Evolutionary conservation across 2,113 vertebrate species (phyloP), one percentile per base, ranked within the genome.

Genomic region (Neolamprologus falcicula): DNA sequence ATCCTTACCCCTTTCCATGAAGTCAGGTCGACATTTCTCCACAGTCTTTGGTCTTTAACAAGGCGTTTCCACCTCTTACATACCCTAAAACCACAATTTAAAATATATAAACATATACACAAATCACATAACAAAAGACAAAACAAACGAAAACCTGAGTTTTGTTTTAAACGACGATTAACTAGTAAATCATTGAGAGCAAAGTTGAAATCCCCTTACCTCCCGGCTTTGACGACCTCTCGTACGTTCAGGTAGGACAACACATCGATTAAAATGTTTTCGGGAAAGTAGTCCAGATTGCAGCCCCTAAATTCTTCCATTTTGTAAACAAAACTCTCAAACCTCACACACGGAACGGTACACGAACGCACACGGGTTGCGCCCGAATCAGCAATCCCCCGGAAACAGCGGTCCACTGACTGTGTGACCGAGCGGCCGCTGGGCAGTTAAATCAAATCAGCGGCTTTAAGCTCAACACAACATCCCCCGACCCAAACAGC

Each of bases 251-350:
- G 88, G 85, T 95, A 96, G 3, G 97, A 97, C 86, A 97, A 86
- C 37, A 97, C 95, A 6, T 97, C 97, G 24, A 97, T 95, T 91
- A 97, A 89, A 86, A 97, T 95, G 86, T 96, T 97, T 85, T 97
- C 97, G 2, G 97, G 97, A 7, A 96, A 94, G 88, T 86, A 97
- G 5, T 97, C 96, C 63, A 97, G 89, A 31, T 92, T 92, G 52
- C 63, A 94, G 61, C 4, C 73, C 92, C 83, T 92, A 40, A 92
- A 86, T 87, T 95, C 95, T 55, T 95, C 96, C 96, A 97, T 97
- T 91, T 94, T 93, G 93, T 94, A 92, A 94, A 95, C 90, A 95
- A 96, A 95, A 90, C 84, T 91, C 88, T 50, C 1, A 19, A 84
- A 88, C 90, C 83, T 40, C 52, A 14, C n/a, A 93, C 93, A 95